phyloP scores from a whole-genome alignment of 2,888 invertebrate genomes.

The Noctuana brunneofusca region DNA sequence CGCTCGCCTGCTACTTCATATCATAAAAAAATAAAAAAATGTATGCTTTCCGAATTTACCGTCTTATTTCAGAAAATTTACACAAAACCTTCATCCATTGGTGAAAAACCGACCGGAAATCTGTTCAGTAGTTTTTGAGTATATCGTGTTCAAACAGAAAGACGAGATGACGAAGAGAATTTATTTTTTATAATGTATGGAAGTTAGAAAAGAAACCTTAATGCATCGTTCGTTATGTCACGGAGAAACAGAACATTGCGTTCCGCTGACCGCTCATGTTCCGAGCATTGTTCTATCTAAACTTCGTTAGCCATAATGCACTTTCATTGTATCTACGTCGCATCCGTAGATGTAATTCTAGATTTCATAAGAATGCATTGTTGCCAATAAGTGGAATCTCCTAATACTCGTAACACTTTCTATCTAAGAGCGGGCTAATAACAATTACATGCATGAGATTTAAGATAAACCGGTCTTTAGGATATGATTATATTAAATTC shows the following conservation, averaged over 20 bases:
- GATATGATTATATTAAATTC: too few relatives aligned
- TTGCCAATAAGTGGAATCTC: conserved; percentile 34
- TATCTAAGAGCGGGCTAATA: conserved; percentile 7
- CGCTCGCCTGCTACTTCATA: too few relatives aligned
- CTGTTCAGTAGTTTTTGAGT: too few relatives aligned
- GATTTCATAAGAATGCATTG: conserved; percentile 50
- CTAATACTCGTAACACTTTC: conserved; percentile 20
- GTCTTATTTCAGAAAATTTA: too few relatives aligned
- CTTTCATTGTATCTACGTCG: conserved; percentile 49
- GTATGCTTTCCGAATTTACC: too few relatives aligned
- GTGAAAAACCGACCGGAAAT: too few relatives aligned
- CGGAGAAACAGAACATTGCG: conserved; percentile 32
- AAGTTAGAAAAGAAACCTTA: neutral
- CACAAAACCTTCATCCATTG: too few relatives aligned
- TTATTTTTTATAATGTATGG: too few relatives aligned
- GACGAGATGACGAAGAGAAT: too few relatives aligned
- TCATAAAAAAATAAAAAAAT: too few relatives aligned
- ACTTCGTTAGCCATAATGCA: conserved; percentile 38
- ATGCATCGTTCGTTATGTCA: conserved; percentile 2
- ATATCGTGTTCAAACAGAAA: too few relatives aligned
- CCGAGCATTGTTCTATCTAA: conserved; percentile 58
- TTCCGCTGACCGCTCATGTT: conserved; percentile 53
- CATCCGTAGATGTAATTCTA: conserved; percentile 43
- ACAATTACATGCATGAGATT: conserved; percentile 11
- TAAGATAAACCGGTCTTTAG: conserved; percentile 29